Percentiles rank a stretch among this genome's conserved stretches.
Evolutionary conservation across 2,113 vertebrate genomes (phyloP).

Genomic region (Apus apus): DNA sequence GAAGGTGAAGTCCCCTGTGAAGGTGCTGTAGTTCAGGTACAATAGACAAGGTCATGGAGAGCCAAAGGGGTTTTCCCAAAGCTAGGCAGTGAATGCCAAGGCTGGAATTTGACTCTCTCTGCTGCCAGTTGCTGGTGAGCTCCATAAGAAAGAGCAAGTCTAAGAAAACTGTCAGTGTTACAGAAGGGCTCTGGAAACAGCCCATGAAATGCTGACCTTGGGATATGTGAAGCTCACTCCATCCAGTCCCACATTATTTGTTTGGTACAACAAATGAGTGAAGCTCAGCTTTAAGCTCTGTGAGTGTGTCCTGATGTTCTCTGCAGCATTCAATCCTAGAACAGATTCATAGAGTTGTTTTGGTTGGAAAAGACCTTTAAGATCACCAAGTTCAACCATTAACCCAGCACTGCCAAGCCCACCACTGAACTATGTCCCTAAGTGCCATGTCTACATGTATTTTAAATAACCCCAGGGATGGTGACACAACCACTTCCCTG

Average conservation of each 20-base stretch:
- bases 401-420: background rate
- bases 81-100: background rate
- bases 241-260: background rate
- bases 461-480: background rate
- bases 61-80: background rate
- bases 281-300: background rate
- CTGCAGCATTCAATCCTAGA: background rate
- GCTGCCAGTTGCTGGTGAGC: background rate
- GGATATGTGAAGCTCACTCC: background rate
- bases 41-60: background rate
- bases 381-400: accelerated
- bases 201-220: background rate
- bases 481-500: background rate
- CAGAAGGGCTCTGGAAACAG: background rate
- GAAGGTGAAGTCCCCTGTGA: background rate
- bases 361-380: background rate
- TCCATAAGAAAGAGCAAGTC: background rate
- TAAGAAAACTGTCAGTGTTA: background rate
- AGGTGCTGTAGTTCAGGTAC: background rate
- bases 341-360: background rate
- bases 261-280: background rate
- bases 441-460: background rate
- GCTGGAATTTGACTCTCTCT: background rate
- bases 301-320: background rate
- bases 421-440: no score